Conservation (phyloP, 2,888 invertebrate genomes). For the Parapristionchus giblindavisi region DNA sequence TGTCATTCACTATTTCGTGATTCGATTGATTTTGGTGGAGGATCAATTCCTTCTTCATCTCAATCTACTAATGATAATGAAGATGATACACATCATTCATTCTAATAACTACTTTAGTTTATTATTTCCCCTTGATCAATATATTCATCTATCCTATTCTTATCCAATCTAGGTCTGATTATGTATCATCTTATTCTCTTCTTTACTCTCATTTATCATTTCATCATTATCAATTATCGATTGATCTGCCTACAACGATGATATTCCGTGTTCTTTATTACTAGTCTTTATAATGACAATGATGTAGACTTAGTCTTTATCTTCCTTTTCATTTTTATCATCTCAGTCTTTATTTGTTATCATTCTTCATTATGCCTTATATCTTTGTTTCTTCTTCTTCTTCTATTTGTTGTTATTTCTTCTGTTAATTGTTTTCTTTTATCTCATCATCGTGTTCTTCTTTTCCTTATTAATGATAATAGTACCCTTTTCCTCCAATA, state of each 20-base stretch:
- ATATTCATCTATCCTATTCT: neutral
- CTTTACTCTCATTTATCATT: neutral
- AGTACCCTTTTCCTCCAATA: neutral
- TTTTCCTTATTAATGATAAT: neutral
- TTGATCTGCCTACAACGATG: neutral
- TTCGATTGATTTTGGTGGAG: conserved; percentile 52
- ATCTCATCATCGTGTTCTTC: too few species aligned
- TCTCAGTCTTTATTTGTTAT: too few species aligned
- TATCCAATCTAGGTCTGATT: conserved; percentile 2
- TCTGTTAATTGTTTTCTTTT: too few species aligned
- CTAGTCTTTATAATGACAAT: too few species aligned
- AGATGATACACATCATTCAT: conserved; percentile 42
- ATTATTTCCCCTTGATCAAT: neutral
- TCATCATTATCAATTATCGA: neutral
- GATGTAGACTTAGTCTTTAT: too few species aligned
- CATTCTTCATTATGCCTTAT: too few species aligned
- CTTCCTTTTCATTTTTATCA: too few species aligned
- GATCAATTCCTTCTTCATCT: conserved; percentile 35
- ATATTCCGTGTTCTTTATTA: too few species aligned
- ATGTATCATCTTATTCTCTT: neutral
- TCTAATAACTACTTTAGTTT: conserved; percentile 35
- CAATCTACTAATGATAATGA: conserved; percentile 31
- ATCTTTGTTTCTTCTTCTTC: too few species aligned
- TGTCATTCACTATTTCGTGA: conserved; percentile 49
- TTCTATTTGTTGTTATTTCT: too few species aligned